Conservation (phyloP, 2,797 vertebrate genomes). For the Tapirus indicus region DNA sequence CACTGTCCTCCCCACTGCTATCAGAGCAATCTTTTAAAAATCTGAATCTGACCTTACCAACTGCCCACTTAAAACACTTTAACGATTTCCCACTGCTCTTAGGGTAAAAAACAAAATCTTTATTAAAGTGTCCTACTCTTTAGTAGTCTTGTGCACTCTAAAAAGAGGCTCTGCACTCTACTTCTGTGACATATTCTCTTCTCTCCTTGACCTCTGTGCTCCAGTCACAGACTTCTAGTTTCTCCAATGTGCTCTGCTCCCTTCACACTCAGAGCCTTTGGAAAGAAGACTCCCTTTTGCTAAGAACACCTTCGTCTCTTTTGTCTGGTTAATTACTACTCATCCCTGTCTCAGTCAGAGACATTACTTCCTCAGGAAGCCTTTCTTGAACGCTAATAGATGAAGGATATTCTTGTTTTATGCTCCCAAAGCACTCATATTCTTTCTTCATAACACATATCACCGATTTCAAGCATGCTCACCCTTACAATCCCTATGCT, state of each 20-base stretch:
- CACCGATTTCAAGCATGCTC: not conserved
- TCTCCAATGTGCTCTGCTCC: not conserved
- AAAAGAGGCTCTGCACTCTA: not conserved
- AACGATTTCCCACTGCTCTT: not conserved
- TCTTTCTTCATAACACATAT: not conserved
- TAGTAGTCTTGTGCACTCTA: not conserved
- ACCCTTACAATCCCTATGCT: not conserved
- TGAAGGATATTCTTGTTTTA: not conserved
- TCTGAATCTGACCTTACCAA: not conserved
- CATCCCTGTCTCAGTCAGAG: not conserved
- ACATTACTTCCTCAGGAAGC: not conserved
- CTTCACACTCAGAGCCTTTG: not conserved
- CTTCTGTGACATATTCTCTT: not conserved
- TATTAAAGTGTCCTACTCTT: not conserved
- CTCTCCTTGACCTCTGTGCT: not conserved
- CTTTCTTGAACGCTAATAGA: not conserved
- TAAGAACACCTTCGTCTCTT: not conserved
- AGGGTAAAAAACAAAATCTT: slow-evolving; percentile 1
- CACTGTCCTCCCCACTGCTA: not conserved
- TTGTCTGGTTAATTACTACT: not conserved
- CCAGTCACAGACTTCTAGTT: not conserved
- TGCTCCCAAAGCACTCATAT: not conserved
- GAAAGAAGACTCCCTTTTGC: not conserved
- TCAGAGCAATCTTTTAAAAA: not conserved
- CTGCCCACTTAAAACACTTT: not conserved